Conservation (phyloP, 1,140 invertebrate species). For the Leguminivora glycinivorella region DNA sequence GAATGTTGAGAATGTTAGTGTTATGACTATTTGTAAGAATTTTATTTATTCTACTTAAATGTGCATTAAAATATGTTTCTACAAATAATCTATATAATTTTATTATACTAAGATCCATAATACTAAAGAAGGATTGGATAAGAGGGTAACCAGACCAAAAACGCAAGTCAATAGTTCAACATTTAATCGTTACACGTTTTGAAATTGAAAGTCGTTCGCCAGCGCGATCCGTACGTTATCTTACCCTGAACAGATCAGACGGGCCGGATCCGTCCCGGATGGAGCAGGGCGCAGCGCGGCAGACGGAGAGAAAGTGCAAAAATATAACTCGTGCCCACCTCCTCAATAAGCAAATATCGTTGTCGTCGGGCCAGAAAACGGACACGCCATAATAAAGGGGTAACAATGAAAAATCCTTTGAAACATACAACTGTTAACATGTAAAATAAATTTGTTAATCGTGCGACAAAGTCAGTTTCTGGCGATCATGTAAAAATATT, state of each 20-base stretch:
- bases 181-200: conserved; percentile 67
- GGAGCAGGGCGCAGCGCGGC: conserved; percentile 14
- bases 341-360: conserved; percentile 18
- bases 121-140: too few species aligned
- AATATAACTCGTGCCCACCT: conserved; percentile 30
- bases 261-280: neutral
- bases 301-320: conserved; percentile 28
- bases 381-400: neutral
- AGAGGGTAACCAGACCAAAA: conserved; percentile 36
- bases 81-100: too few species aligned
- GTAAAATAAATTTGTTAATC: neutral
- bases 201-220: conserved; percentile 54
- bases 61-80: too few species aligned
- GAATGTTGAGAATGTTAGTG: too few species aligned
- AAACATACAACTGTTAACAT: neutral
- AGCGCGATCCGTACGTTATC: neutral
- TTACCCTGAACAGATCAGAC: neutral
- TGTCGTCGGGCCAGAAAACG: neutral
- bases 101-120: too few species aligned
- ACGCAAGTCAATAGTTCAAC: conserved; percentile 61
- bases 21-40: too few species aligned
- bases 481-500: too few species aligned
- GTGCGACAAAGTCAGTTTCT: neutral
- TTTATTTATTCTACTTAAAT: too few species aligned
- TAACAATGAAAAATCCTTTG: too few species aligned